Percentiles rank a stretch among this genome's conserved stretches.
These are phyloP conservation scores for Micropoecilia bifurca DNA, from an alignment of 2,797 vertebrate species.

Conservation along the genomic window DNA sequence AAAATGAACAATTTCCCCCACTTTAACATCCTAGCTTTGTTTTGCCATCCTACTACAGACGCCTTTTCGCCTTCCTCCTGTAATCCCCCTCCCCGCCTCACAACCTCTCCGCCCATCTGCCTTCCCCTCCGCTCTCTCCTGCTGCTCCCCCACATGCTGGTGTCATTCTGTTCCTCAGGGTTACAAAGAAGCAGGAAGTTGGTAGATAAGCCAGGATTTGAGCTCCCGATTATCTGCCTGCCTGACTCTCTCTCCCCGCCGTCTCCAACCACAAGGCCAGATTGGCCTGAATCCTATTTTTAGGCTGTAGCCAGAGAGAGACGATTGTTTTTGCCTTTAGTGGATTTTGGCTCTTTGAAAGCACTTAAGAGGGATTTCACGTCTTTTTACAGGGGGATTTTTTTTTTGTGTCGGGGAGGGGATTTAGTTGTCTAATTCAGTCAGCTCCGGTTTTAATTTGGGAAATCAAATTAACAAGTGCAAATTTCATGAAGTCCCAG, in stretches of 20 bases:
- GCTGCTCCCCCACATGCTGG: constrained; percentile 53
- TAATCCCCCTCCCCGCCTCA: neutral
- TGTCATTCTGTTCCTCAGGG: constrained; percentile 70
- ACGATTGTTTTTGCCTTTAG: constrained; percentile 33
- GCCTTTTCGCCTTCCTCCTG: constrained; percentile 9
- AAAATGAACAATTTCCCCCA: constrained; percentile 1
- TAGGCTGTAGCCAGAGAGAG: constrained; percentile 57
- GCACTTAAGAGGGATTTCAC: neutral
- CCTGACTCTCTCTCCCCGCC: constrained; percentile 55
- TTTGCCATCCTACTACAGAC: neutral
- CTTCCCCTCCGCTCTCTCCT: constrained; percentile 20
- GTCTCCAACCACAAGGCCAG: constrained; percentile 59
- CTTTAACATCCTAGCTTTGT: neutral
- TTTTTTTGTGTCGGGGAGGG: neutral
- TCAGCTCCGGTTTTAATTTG: constrained; percentile 24
- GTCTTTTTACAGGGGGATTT: neutral
- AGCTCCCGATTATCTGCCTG: constrained; percentile 78
- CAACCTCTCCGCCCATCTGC: constrained; percentile 9
- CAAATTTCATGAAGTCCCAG: constrained; percentile 36
- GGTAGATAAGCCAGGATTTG: constrained; percentile 81
- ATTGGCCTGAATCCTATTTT: constrained; percentile 75
- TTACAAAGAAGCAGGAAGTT: constrained; percentile 74
- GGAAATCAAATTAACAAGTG: constrained; percentile 50
- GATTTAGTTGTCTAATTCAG: constrained; percentile 2
- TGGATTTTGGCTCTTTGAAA: constrained; percentile 47